Evolutionary conservation across 2,888 invertebrate species (phyloP), one percentile per base, ranked within the genome.

Genomic region (Parascotia fuliginaria): DNA sequence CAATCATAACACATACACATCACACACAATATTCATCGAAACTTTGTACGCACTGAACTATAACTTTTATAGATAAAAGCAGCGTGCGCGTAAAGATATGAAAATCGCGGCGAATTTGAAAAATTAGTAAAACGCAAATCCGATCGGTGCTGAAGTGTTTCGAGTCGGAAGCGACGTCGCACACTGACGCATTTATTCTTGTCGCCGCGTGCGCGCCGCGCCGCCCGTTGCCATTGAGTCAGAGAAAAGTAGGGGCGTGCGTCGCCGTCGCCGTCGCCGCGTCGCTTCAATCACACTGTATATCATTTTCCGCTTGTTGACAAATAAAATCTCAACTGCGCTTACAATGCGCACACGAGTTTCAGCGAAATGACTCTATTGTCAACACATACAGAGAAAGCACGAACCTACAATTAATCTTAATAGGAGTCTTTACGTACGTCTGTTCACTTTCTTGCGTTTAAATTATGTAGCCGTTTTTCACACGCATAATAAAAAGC

Each of bases 201-300:
- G 68, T 59, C 63, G 60, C 62, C 65, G 74, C 70, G 75, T 68
- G 60, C 62, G 70, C 73, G 66, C 55, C 70, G 66, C 54, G 55
- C 66, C 24, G 24, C 24, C 5, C 6, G 1, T 22, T 40, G 67
- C 75, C 78, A 77, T 73, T 84, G 81, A 83, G 55, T 81, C 85
- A 81, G 81, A 80, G 85, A 83, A 85, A 82, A 85, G 81, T 85
- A 89, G 90, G 90, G 90, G 83, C 83, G n/a, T n/a, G n/a, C n/a
- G n/a, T n/a, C n/a, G n/a, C n/a, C n/a, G n/a, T n/a, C n/a, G n/a
- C n/a, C n/a, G n/a, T n/a, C n/a, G n/a, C n/a, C n/a, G n/a, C n/a
- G 85, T 81, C 86, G 82, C 81, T 73, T 70, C 67, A 75, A 67
- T 73, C 58, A 74, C 69, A 75, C 70, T 68, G 69, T 61, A 66